These are phyloP conservation scores for Blera fallax DNA, from an alignment of 2,888 invertebrate genomes.

Conservation along the genomic window DNA sequence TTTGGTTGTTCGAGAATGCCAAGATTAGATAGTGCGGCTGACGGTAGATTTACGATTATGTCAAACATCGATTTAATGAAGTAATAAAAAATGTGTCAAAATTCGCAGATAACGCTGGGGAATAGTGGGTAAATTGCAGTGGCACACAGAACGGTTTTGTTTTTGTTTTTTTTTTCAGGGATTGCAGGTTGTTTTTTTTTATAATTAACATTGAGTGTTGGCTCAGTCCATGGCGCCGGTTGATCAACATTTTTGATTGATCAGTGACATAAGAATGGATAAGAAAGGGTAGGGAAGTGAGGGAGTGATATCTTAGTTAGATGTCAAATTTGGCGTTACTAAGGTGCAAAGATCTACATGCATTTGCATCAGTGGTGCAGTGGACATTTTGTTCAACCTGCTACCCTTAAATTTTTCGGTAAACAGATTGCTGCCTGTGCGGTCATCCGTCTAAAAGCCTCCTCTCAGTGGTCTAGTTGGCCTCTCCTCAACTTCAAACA, in stretches of 20 bases:
- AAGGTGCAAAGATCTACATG: no score
- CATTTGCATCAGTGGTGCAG: no score
- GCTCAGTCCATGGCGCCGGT: background rate
- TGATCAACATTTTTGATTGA: background rate
- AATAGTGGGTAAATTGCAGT: background rate
- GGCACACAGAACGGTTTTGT: background rate
- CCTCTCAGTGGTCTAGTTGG: no score
- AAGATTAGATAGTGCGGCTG: constrained; percentile 38
- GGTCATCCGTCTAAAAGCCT: no score
- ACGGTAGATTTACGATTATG: constrained; percentile 5
- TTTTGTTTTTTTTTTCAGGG: background rate
- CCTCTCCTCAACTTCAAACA: no score
- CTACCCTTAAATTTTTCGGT: no score
- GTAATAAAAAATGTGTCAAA: background rate
- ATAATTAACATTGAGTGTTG: background rate
- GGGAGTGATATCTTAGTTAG: no score
- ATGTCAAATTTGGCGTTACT: no score
- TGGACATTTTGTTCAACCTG: no score
- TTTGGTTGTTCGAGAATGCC: background rate
- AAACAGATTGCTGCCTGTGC: no score
- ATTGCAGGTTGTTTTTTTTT: background rate
- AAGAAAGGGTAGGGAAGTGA: no score
- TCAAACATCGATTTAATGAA: constrained; percentile 3
- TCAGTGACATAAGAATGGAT: background rate
- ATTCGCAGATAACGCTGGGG: background rate